Percentiles rank a stretch among this genome's conserved stretches.
Evolutionary conservation across 2,888 invertebrate species (phyloP).

Genomic region (Sinhomidia bicolor): DNA sequence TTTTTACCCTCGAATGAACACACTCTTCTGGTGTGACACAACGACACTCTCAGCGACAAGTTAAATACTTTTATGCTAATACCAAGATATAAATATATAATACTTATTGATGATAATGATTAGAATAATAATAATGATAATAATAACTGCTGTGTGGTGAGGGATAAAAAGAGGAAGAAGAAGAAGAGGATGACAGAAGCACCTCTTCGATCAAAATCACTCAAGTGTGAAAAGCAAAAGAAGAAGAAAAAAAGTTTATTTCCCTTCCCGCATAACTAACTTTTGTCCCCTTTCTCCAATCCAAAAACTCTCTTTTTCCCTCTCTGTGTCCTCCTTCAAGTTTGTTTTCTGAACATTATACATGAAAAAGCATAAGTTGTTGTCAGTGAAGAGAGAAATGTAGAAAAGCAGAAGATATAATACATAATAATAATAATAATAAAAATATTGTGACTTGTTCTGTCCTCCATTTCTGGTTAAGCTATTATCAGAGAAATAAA

Average conservation of each 20-base stretch:
- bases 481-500: too few relatives aligned
- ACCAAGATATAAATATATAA: conserved; percentile 34
- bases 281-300: neutral
- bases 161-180: neutral
- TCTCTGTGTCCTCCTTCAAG: neutral
- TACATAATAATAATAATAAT: too few relatives aligned
- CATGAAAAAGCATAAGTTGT: neutral
- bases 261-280: conserved; percentile 23
- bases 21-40: conserved; percentile 40
- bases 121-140: conserved; percentile 10
- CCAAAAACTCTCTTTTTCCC: too few relatives aligned
- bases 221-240: conserved; percentile 31
- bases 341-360: neutral
- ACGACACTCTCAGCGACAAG: conserved; percentile 46
- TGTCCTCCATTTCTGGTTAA: too few relatives aligned
- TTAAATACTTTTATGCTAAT: conserved; percentile 56
- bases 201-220: conserved; percentile 43
- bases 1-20: conserved; percentile 38
- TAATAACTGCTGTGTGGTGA: neutral
- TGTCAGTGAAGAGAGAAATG: too few relatives aligned
- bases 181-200: conserved; percentile 13
- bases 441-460: too few relatives aligned
- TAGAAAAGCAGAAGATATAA: too few relatives aligned
- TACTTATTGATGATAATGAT: too few relatives aligned
- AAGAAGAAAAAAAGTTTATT: conserved; percentile 39